These are phyloP conservation scores for Epinotia nisella DNA, from an alignment of 2,888 invertebrate genomes.

Conservation along the genomic window DNA sequence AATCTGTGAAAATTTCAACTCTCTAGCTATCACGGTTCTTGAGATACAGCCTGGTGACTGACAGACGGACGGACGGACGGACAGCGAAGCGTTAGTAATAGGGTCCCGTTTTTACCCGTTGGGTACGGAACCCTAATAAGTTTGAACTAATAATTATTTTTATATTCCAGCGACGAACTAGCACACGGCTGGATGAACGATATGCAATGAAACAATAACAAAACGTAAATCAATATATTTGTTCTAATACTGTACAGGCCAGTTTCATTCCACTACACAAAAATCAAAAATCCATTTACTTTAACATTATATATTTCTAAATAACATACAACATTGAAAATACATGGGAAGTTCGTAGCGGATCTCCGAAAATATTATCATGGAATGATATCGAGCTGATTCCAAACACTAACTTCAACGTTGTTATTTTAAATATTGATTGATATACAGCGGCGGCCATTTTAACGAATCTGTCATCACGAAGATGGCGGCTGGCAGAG, in stretches of 20 bases:
- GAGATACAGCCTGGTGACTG: no score
- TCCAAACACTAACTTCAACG: slow-evolving; percentile 47
- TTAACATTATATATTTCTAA: slow-evolving; percentile 79
- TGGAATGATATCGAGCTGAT: slow-evolving; percentile 83
- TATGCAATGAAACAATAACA: slow-evolving; percentile 63
- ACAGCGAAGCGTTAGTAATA: no score
- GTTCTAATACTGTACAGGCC: slow-evolving; percentile 78
- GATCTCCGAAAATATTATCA: slow-evolving; percentile 63
- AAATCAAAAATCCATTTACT: slow-evolving; percentile 63
- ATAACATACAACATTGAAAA: slow-evolving; percentile 79
- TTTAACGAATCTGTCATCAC: slow-evolving; percentile 39
- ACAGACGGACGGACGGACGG: no score
- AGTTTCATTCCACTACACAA: slow-evolving; percentile 65
- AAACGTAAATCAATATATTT: slow-evolving; percentile 70
- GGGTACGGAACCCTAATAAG: no score
- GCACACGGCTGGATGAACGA: slow-evolving; percentile 27
- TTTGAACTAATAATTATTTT: neutral
- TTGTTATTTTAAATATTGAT: slow-evolving; percentile 36
- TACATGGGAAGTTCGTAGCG: slow-evolving; percentile 54
- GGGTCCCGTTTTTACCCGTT: no score
- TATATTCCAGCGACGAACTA: slow-evolving; percentile 21
- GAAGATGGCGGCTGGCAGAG: slow-evolving; percentile 26
- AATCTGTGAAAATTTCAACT: no score
- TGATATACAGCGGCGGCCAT: slow-evolving; percentile 62
- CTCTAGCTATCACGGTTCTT: no score